Evolutionary conservation across 1,140 invertebrate genomes (phyloP).

Genomic region (Heliothis subflexa): DNA sequence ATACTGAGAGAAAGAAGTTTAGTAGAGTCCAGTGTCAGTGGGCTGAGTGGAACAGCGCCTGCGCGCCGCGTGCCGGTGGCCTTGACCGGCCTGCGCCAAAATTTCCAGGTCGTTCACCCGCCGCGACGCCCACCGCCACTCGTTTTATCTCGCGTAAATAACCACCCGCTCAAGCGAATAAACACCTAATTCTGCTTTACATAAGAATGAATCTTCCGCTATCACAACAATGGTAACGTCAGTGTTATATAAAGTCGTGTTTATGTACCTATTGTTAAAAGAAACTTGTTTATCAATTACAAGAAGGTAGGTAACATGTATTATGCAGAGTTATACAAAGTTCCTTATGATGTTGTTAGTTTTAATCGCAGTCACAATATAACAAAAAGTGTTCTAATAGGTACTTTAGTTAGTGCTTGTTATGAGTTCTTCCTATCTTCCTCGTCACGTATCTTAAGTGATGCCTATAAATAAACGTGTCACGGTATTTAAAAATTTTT

Average conservation of each 20-base stretch:
- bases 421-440: not conserved
- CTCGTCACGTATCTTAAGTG: not conserved
- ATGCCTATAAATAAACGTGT: not conserved
- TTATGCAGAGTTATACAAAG: conserved; percentile 54
- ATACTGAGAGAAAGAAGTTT: conserved; percentile 28
- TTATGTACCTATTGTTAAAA: conserved; percentile 74
- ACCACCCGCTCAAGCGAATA: conserved; percentile 43
- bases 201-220: conserved; percentile 45
- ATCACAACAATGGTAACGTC: conserved; percentile 28
- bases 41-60: conserved; percentile 61
- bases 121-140: conserved; percentile 75
- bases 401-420: conserved; percentile 5
- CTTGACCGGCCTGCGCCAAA: conserved; percentile 86
- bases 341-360: conserved; percentile 50
- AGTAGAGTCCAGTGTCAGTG: conserved; percentile 47
- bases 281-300: conserved; percentile 81
- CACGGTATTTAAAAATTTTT: not conserved
- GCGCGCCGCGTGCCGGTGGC: conserved; percentile 72
- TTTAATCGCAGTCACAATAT: conserved; percentile 15
- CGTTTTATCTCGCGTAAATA: conserved; percentile 81
- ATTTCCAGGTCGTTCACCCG: conserved; percentile 84
- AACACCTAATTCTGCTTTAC: not conserved
- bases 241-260: conserved; percentile 79
- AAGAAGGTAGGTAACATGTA: conserved; percentile 52
- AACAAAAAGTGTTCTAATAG: not conserved